Percentiles rank a stretch among this genome's conserved stretches.
Evolutionary conservation across 2,113 vertebrate genomes (phyloP).

Genomic region (Trachemys scripta): DNA sequence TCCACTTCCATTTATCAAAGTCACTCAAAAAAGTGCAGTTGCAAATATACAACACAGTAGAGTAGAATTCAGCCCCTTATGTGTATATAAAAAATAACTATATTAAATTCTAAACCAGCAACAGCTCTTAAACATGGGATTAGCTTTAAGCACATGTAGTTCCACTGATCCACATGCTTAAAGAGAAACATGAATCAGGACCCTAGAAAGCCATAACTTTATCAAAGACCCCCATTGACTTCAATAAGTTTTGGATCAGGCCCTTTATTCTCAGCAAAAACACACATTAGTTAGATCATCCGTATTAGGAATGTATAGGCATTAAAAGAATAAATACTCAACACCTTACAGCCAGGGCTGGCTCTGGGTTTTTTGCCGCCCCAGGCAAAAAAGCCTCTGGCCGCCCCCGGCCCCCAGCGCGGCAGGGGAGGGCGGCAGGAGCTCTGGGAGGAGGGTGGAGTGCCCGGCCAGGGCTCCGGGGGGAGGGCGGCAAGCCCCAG

Average conservation of each 20-base stretch:
- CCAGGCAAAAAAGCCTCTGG: no score
- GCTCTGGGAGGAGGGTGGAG: no score
- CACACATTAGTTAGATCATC: no score
- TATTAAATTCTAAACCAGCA: background rate
- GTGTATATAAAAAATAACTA: background rate
- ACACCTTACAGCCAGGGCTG: background rate
- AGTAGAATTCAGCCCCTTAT: background rate
- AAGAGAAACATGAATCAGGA: background rate
- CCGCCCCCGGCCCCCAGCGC: no score
- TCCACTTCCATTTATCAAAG: background rate
- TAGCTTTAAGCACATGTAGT: background rate
- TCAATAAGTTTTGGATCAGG: background rate
- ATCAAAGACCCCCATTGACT: background rate
- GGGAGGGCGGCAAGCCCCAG: no score
- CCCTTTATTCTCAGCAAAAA: background rate
- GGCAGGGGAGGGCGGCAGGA: no score
- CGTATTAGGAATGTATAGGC: background rate
- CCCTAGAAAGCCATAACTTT: background rate
- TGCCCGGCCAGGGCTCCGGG: no score
- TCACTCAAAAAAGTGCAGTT: background rate
- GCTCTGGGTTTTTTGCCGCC: no score
- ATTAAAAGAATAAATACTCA: background rate
- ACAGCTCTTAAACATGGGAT: background rate
- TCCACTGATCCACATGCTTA: background rate
- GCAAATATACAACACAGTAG: background rate